A percentile compares a stretch with the other conserved stretches of the same genome.
Evolutionary conservation across 1,140 invertebrate species (phyloP).

Genomic region (Brachionus koreanus): DNA sequence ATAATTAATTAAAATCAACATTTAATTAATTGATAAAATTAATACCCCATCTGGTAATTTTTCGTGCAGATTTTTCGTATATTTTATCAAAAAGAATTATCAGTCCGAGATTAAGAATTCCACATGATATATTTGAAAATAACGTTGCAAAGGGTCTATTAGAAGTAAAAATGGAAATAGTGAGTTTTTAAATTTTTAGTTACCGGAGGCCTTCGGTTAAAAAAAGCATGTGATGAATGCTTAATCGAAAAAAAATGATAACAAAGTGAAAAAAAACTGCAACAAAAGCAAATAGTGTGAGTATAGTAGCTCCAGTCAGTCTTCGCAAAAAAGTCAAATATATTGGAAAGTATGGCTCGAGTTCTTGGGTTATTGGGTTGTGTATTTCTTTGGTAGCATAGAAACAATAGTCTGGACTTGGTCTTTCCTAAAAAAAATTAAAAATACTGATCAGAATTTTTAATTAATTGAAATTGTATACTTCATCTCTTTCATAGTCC

Average conservation of each 20-base stretch:
- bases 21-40: background rate
- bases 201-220: constrained; percentile 38
- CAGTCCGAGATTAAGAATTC: constrained; percentile 24
- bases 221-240: constrained; percentile 30
- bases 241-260: background rate
- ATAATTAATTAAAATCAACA: constrained; percentile 45
- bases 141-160: constrained; percentile 24
- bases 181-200: background rate
- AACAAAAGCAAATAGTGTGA: background rate
- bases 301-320: background rate
- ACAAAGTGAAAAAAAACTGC: constrained; percentile 3
- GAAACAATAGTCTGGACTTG: constrained; percentile 56
- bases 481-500: constrained; percentile 72
- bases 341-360: constrained; percentile 64
- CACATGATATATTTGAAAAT: constrained; percentile 25
- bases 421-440: constrained; percentile 46
- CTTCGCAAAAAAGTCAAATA: background rate
- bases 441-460: background rate
- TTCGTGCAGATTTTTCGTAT: constrained; percentile 31
- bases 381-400: constrained; percentile 54
- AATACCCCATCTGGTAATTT: constrained; percentile 42
- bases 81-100: constrained; percentile 26
- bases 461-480: constrained; percentile 52
- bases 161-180: background rate
- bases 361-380: constrained; percentile 59